A percentile compares a stretch with the other conserved stretches of the same genome.
These are phyloP conservation scores for Heteronetta atricapilla DNA, from an alignment of 2,113 vertebrate genomes.

Conservation along the genomic window DNA sequence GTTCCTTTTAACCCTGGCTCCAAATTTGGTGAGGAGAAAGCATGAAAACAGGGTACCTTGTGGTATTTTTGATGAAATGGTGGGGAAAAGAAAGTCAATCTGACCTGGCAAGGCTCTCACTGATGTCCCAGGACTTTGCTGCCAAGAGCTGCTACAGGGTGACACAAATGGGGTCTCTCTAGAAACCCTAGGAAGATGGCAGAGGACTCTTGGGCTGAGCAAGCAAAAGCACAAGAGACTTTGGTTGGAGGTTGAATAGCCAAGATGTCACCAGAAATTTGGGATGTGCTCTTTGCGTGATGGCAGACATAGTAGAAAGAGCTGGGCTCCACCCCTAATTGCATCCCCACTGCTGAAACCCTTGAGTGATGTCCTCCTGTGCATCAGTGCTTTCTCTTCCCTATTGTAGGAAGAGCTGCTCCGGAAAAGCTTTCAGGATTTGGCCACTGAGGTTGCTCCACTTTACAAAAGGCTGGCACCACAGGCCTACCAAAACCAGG, in stretches of 20 bases:
- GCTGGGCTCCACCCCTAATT: accelerated
- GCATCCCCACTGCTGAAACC: accelerated
- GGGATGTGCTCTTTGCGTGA: accelerated
- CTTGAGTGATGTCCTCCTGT: neutral
- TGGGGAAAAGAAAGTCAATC: neutral
- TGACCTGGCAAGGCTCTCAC: neutral
- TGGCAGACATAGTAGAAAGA: accelerated
- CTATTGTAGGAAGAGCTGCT: slow-evolving; percentile 87
- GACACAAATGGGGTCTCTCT: accelerated
- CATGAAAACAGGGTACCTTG: neutral
- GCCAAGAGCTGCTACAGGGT: accelerated
- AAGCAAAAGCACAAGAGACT: accelerated
- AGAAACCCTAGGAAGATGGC: neutral
- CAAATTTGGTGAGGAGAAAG: neutral
- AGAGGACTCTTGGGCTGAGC: neutral
- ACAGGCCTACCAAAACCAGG: slow-evolving; percentile 97
- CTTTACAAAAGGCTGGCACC: slow-evolving; percentile 91
- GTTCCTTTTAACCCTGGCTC: neutral
- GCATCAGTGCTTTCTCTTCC: neutral
- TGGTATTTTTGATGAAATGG: neutral
- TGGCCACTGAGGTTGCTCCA: slow-evolving; percentile 93
- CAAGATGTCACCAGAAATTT: neutral
- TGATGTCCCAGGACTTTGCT: neutral
- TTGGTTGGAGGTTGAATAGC: neutral
- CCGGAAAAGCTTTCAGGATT: slow-evolving; percentile 91